These are phyloP conservation scores for Podarcis cretensis DNA, from an alignment of 2,113 vertebrate species.

Conservation along the genomic window DNA sequence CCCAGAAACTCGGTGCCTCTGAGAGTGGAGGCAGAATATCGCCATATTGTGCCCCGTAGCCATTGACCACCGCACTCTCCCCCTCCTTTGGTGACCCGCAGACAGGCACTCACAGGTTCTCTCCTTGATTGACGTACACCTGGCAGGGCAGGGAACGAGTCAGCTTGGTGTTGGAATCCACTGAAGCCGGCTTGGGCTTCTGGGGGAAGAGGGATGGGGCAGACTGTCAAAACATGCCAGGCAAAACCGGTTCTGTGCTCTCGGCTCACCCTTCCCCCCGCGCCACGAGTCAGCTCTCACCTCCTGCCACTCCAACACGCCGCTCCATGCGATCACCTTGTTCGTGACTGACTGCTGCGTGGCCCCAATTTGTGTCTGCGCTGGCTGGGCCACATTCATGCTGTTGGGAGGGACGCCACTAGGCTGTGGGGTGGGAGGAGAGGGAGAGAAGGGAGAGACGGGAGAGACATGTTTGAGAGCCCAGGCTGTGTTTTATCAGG, in stretches of 20 bases:
- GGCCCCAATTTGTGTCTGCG: conserved; percentile 70
- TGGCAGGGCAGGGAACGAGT: conserved; percentile 91
- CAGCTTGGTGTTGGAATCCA: conserved; percentile 88
- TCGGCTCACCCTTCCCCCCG: fast-evolving
- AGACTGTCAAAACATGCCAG: background rate
- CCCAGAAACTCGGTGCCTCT: background rate
- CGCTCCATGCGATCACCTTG: conserved; percentile 91
- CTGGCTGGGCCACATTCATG: conserved; percentile 59
- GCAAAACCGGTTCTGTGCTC: background rate
- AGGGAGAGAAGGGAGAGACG: background rate
- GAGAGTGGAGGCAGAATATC: background rate
- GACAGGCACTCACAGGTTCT: conserved; percentile 87
- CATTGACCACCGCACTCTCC: background rate
- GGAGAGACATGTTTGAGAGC: too few relatives aligned
- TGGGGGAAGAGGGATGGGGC: conserved; percentile 46
- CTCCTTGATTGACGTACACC: conserved; percentile 91
- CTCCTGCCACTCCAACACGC: conserved; percentile 94
- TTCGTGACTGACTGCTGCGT: conserved; percentile 81
- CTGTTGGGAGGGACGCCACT: conserved; percentile 60
- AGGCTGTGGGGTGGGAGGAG: background rate
- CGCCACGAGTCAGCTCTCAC: conserved; percentile 67
- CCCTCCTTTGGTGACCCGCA: background rate
- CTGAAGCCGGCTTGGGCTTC: conserved; percentile 90
- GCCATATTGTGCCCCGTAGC: background rate
- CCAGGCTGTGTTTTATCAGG: too few relatives aligned